Conservation (phyloP, 2,113 vertebrate genomes). For the Sigmodon hispidus region DNA sequence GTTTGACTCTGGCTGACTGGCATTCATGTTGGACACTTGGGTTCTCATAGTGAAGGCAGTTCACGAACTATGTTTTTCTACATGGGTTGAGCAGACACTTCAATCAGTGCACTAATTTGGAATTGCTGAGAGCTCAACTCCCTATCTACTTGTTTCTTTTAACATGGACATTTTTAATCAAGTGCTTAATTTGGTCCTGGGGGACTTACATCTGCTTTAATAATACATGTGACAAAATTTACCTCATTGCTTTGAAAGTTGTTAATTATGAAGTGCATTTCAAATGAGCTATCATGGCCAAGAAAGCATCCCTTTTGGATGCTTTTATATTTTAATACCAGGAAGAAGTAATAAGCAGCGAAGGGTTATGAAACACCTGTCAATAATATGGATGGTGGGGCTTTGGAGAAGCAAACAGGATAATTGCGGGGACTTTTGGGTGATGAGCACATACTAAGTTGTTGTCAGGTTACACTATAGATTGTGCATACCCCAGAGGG, state of each 20-base stretch:
- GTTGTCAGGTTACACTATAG: slow-evolving; percentile 48
- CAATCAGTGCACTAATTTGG: slow-evolving; percentile 78
- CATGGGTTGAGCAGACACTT: slow-evolving; percentile 55
- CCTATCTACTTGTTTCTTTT: slow-evolving; percentile 79
- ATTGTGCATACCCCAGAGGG: not conserved
- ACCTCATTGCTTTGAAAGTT: slow-evolving; percentile 81
- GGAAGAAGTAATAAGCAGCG: slow-evolving; percentile 37
- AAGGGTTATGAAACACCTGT: slow-evolving; percentile 68
- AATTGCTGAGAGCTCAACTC: slow-evolving; percentile 73
- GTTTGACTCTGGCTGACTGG: not conserved
- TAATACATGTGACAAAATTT: slow-evolving; percentile 85
- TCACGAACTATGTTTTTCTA: not conserved
- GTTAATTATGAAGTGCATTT: slow-evolving; percentile 83
- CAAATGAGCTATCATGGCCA: slow-evolving; percentile 74
- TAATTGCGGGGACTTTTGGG: not conserved
- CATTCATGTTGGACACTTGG: not conserved
- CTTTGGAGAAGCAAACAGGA: slow-evolving; percentile 14
- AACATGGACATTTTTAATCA: slow-evolving; percentile 81
- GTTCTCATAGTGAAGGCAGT: not conserved
- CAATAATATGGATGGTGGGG: slow-evolving; percentile 51
- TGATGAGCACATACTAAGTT: not conserved
- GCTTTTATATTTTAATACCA: slow-evolving; percentile 61
- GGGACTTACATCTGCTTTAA: slow-evolving; percentile 84
- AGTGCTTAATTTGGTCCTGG: slow-evolving; percentile 83
- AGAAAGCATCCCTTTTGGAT: slow-evolving; percentile 67